phyloP scores from a whole-genome alignment of 1,140 invertebrate genomes.

The Cotesia glomerata region DNA sequence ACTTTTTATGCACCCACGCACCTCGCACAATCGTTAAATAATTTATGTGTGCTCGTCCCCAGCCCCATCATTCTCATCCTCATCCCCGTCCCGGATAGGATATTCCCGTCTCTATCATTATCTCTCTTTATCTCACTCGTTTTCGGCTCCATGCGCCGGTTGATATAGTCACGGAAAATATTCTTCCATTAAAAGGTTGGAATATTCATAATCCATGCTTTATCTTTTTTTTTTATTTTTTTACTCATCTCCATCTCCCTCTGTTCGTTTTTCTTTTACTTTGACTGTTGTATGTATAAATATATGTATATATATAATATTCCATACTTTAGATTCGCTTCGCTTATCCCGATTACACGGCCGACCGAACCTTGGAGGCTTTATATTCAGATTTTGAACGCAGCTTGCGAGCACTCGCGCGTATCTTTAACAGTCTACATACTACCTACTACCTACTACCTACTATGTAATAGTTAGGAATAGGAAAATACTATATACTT shows the following conservation, averaged over 20 bases:
- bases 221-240: background rate
- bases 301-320: background rate
- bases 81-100: background rate
- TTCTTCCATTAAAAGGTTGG: background rate
- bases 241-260: background rate
- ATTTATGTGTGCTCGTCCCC: background rate
- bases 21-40: background rate
- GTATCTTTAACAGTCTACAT: background rate
- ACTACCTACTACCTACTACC: too few relatives aligned
- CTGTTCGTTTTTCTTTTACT: too few relatives aligned
- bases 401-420: background rate
- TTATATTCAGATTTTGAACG: conserved; percentile 8
- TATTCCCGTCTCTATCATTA: too few relatives aligned
- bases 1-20: conserved; percentile 2
- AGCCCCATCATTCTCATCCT: background rate
- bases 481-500: too few relatives aligned
- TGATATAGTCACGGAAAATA: background rate
- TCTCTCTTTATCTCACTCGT: background rate
- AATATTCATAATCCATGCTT: background rate
- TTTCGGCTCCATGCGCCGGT: background rate
- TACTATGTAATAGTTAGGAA: too few relatives aligned
- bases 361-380: conserved; percentile 1
- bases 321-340: background rate
- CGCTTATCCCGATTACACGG: conserved; percentile 9
- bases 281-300: too few relatives aligned